Evolutionary conservation across 2,113 vertebrate genomes (phyloP).

Genomic region (Solea senegalensis): DNA sequence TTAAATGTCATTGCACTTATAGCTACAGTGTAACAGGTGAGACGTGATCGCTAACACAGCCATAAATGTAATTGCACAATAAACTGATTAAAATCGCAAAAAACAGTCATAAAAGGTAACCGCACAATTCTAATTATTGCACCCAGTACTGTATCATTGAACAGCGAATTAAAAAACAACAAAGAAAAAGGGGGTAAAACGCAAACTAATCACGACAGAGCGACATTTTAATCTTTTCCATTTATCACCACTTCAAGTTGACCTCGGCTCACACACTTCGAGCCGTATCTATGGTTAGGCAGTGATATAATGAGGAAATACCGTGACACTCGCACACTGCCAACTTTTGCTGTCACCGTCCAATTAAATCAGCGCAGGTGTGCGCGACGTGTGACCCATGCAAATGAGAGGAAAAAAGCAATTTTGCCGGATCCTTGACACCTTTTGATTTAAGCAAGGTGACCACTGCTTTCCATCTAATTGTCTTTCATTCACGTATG

Average conservation of each 20-base stretch:
- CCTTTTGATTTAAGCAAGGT: slow-evolving; percentile 33
- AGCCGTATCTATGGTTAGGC: slow-evolving; percentile 3
- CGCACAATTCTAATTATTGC: no score
- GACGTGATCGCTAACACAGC: no score
- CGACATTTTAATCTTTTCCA: slow-evolving; percentile 6
- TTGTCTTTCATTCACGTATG: slow-evolving; percentile 21
- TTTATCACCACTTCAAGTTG: slow-evolving; percentile 8
- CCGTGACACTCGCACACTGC: neutral
- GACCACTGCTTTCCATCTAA: slow-evolving; percentile 23
- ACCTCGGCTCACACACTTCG: slow-evolving; percentile 2
- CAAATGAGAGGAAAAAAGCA: slow-evolving; percentile 53
- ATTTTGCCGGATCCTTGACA: slow-evolving; percentile 47
- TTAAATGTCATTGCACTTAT: no score
- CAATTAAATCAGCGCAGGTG: slow-evolving; percentile 38
- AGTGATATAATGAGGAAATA: slow-evolving; percentile 6
- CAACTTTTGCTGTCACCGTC: slow-evolving; percentile 10
- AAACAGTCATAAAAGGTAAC: no score
- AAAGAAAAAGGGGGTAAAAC: neutral
- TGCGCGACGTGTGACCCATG: slow-evolving; percentile 49
- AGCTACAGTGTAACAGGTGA: no score
- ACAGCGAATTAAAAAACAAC: neutral
- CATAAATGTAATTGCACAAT: no score
- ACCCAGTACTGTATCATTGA: no score
- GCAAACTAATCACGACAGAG: neutral
- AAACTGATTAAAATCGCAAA: no score